These are phyloP conservation scores for Lophura nycthemera DNA, from an alignment of 2,113 vertebrate genomes.

Conservation along the genomic window DNA sequence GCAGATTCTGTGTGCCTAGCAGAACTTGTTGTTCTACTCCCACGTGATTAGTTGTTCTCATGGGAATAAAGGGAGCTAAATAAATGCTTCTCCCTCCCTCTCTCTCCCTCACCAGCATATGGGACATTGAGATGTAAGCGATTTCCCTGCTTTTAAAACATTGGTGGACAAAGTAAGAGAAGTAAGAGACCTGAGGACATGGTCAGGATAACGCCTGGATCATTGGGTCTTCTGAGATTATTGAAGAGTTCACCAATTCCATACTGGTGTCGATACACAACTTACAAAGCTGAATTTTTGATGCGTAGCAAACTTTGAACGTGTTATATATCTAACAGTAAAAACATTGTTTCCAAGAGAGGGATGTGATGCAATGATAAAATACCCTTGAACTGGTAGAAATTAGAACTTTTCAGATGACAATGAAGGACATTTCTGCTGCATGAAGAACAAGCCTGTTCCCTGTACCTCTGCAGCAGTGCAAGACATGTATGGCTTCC, in stretches of 20 bases:
- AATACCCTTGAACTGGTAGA: not conserved
- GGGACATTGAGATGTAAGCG: not conserved
- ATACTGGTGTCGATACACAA: not conserved
- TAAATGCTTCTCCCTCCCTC: constrained; percentile 1
- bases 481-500: not conserved
- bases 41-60: constrained; percentile 44
- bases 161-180: not conserved
- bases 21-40: constrained; percentile 72
- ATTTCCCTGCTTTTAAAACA: not conserved
- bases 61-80: constrained; percentile 53
- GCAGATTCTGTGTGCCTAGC: constrained; percentile 54
- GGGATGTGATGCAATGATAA: not conserved
- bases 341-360: not conserved
- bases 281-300: not conserved
- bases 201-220: not conserved
- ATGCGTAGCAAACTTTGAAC: not conserved
- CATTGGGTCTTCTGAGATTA: not conserved
- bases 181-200: not conserved
- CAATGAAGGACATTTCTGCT: not conserved
- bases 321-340: not conserved
- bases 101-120: not conserved
- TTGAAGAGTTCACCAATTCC: not conserved
- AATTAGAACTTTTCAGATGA: not conserved
- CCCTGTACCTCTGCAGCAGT: not conserved
- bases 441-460: not conserved